A percentile compares a stretch with the other conserved stretches of the same genome.
phyloP scores from a whole-genome alignment of 2,797 vertebrate genomes.

The Pangasius djambal region DNA sequence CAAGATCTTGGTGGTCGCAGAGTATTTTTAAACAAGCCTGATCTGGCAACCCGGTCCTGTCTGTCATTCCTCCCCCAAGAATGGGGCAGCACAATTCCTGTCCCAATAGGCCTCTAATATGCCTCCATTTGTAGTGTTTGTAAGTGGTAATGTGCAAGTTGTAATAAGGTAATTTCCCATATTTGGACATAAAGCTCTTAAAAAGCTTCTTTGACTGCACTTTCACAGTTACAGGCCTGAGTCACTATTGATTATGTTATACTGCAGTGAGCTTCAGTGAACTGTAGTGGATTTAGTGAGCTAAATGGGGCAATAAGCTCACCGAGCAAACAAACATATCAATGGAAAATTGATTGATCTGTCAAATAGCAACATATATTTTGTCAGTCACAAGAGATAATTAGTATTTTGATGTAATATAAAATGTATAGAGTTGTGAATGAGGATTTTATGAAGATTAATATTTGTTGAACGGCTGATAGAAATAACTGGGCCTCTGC shows the following conservation, averaged over 20 bases:
- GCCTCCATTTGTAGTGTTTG: neutral
- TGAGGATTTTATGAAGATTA: neutral
- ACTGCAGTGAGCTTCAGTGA: neutral
- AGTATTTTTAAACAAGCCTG: neutral
- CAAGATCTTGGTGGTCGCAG: neutral
- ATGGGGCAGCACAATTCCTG: neutral
- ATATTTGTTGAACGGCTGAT: neutral
- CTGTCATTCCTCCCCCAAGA: neutral
- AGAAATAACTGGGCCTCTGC: neutral
- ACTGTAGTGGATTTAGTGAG: too few relatives aligned
- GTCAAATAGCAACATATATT: neutral
- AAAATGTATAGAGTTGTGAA: neutral
- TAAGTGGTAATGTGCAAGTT: neutral
- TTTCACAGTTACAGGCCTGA: neutral
- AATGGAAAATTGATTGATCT: neutral
- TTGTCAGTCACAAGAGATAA: neutral
- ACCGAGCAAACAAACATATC: neutral
- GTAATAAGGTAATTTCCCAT: neutral
- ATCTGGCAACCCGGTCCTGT: neutral
- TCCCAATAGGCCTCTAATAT: neutral
- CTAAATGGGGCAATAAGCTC: neutral
- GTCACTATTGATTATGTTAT: neutral
- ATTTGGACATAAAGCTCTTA: neutral
- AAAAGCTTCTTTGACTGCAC: neutral
- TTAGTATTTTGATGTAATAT: neutral